Percentiles rank a stretch among this genome's conserved stretches.
Conservation (phyloP, 2,797 vertebrate genomes). For the Falco concolor region DNA sequence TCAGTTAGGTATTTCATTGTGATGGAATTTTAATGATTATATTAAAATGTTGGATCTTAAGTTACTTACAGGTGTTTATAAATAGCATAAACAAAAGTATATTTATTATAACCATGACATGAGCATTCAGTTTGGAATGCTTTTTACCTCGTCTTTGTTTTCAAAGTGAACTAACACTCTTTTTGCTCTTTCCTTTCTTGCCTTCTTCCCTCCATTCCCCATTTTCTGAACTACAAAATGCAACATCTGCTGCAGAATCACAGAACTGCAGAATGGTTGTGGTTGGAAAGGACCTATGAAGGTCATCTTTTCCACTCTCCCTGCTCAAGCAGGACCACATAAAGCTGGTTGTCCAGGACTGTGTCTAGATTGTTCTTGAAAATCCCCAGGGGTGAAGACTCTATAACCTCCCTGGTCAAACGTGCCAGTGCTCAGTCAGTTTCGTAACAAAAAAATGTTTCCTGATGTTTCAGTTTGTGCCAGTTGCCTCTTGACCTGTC, state of each 20-base stretch:
- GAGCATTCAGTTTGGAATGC: not conserved
- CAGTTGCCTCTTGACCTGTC: not conserved
- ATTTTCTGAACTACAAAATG: not conserved
- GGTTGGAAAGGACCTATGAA: not conserved
- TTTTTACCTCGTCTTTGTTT: not conserved
- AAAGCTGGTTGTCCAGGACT: not conserved
- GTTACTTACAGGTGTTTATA: not conserved
- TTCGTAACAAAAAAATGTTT: not conserved
- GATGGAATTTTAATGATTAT: not conserved
- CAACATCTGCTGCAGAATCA: not conserved
- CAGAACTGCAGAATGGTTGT: not conserved
- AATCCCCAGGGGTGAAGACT: not conserved
- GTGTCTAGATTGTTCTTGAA: not conserved
- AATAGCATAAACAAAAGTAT: not conserved
- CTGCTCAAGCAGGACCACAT: not conserved
- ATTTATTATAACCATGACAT: not conserved
- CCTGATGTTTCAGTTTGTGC: not conserved
- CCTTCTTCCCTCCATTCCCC: not conserved
- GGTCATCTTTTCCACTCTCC: rapidly evolving
- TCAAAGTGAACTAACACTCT: not conserved
- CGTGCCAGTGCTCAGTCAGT: not conserved
- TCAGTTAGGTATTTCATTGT: not conserved
- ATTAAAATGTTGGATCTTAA: not conserved
- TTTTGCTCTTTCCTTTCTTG: not conserved
- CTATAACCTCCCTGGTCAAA: not conserved